These are phyloP conservation scores for Gymnobelideus leadbeateri DNA, from an alignment of 2,113 vertebrate genomes.

Conservation along the genomic window DNA sequence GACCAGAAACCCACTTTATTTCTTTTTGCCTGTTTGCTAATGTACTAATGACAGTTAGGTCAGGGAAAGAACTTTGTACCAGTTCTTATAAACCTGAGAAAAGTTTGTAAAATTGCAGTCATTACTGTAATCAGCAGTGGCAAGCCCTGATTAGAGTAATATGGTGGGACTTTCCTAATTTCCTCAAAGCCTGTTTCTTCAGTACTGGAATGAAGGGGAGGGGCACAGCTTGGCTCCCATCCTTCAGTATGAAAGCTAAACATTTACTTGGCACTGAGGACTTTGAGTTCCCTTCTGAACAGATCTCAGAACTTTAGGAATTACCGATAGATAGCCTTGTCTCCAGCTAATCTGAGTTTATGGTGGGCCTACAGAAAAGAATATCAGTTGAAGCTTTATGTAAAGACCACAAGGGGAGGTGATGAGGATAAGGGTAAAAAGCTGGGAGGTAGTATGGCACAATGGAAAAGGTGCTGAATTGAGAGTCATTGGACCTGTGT, in stretches of 20 bases:
- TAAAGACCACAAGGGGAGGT: neutral
- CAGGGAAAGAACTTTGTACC: constrained; percentile 58
- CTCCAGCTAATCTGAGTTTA: neutral
- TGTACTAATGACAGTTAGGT: neutral
- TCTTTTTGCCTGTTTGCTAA: neutral
- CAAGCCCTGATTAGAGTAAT: constrained; percentile 42
- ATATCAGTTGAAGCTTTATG: neutral
- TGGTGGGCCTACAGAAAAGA: neutral
- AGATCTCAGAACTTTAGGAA: neutral
- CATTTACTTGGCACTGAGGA: neutral
- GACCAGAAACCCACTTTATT: neutral
- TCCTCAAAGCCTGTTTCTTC: constrained; percentile 54
- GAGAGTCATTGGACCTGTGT: neutral
- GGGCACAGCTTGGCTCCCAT: constrained; percentile 6
- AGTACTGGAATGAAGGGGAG: constrained; percentile 62
- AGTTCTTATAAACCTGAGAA: constrained; percentile 47
- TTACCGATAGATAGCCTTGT: constrained; percentile 2
- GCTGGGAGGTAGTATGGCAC: neutral
- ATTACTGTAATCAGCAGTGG: constrained; percentile 27
- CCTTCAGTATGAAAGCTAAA: constrained; percentile 26
- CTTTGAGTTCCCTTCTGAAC: neutral
- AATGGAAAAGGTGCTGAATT: neutral
- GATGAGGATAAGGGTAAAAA: neutral
- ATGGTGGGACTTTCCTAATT: constrained; percentile 56
- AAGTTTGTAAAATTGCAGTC: constrained; percentile 49